phyloP scores from a whole-genome alignment of 2,888 invertebrate genomes.

The Nasonovia ribisnigri region DNA sequence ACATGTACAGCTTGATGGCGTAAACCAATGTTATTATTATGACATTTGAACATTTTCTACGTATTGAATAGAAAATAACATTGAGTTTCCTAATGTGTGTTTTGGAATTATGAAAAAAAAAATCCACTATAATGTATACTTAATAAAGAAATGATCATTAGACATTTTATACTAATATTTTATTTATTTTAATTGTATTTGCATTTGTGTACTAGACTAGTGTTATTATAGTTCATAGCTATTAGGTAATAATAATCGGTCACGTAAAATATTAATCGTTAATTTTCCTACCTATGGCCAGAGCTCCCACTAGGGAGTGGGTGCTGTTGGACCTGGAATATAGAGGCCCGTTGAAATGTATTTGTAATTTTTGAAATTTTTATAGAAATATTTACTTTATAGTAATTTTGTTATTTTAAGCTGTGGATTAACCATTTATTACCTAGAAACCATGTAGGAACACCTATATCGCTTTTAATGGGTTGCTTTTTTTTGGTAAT shows the following conservation, averaged over 20 bases:
- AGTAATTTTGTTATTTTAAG: no score
- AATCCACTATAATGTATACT: background rate
- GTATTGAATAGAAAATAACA: background rate
- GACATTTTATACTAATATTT: background rate
- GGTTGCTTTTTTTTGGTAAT: no score
- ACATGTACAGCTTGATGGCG: background rate
- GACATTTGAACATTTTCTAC: background rate
- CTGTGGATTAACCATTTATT: no score
- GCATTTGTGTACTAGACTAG: background rate
- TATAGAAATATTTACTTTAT: no score
- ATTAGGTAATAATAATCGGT: background rate
- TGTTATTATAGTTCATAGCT: background rate
- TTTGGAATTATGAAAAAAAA: background rate
- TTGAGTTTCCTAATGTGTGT: background rate
- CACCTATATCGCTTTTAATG: no score
- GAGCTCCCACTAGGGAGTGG: no score
- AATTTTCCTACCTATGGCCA: background rate
- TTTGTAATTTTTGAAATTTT: no score
- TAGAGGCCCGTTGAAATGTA: no score
- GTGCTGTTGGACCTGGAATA: no score
- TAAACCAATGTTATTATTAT: slow-evolving; percentile 13
- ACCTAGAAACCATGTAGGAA: no score
- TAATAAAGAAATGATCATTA: background rate
- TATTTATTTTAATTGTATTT: background rate
- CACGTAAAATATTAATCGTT: background rate